Percentiles rank a stretch among this genome's conserved stretches.
Evolutionary conservation across 1,140 invertebrate genomes (phyloP).

Genomic region (Hydropsyche tenuis): DNA sequence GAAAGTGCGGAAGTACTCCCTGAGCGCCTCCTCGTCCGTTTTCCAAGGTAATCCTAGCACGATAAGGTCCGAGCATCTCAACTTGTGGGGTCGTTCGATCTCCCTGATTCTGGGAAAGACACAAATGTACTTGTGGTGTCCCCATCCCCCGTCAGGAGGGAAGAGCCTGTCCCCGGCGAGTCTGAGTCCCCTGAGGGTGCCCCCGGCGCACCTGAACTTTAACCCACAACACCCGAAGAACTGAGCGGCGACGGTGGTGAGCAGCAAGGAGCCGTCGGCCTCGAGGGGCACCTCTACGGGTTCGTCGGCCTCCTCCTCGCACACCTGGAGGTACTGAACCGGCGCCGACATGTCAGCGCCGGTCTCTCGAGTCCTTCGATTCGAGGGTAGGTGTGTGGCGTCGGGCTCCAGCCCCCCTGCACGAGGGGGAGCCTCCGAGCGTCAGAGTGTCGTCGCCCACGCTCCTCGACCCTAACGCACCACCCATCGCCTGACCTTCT

Average conservation of each 20-base stretch:
- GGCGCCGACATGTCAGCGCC: slow-evolving; percentile 8
- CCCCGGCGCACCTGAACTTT: slow-evolving; percentile 84
- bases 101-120: slow-evolving; percentile 57
- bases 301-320: slow-evolving; percentile 85
- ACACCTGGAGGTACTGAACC: slow-evolving; percentile 62
- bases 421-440: background rate
- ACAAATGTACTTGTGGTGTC: slow-evolving; percentile 58
- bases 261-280: slow-evolving; percentile 80
- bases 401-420: slow-evolving; percentile 1
- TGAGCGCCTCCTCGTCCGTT: slow-evolving; percentile 77
- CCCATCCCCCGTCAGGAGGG: slow-evolving; percentile 59
- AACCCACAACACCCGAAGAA: slow-evolving; percentile 89
- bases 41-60: slow-evolving; percentile 81
- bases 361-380: background rate
- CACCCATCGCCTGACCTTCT: background rate
- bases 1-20: slow-evolving; percentile 76
- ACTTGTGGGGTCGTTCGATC: slow-evolving; percentile 69
- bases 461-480: background rate
- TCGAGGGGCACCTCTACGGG: slow-evolving; percentile 88
- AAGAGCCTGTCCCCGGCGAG: slow-evolving; percentile 78
- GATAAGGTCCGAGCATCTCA: slow-evolving; percentile 85
- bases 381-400: background rate
- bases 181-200: slow-evolving; percentile 80
- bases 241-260: slow-evolving; percentile 84
- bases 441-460: background rate